A percentile compares a stretch with the other conserved stretches of the same genome.
phyloP scores from a whole-genome alignment of 2,113 vertebrate genomes.

The Xiphorhynchus elegans region DNA sequence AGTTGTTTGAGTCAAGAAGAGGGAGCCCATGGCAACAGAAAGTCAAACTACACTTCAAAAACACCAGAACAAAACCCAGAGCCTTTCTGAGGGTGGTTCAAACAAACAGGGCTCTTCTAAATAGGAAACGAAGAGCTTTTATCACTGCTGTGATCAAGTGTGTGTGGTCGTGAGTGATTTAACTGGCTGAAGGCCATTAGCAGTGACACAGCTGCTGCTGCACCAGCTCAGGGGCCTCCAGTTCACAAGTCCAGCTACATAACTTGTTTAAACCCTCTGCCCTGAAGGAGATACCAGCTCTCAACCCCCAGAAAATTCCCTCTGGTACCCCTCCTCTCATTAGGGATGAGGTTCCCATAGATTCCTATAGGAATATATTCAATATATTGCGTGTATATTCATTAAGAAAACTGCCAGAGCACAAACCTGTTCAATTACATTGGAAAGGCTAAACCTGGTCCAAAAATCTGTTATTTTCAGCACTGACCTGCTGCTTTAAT shows the following conservation, averaged over 20 bases:
- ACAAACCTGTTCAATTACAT: neutral
- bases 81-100: neutral
- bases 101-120: neutral
- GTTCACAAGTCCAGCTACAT: neutral
- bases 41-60: neutral
- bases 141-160: neutral
- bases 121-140: neutral
- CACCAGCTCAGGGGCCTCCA: neutral
- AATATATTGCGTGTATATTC: neutral
- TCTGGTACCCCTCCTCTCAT: neutral
- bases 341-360: neutral
- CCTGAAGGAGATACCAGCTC: neutral
- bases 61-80: neutral
- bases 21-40: neutral
- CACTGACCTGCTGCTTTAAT: neutral
- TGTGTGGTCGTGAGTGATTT: neutral
- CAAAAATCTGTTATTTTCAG: neutral
- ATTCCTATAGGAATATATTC: neutral
- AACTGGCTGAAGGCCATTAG: neutral
- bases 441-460: neutral
- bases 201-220: neutral
- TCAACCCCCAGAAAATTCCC: neutral
- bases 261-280: neutral
- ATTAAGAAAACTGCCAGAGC: neutral
- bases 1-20: neutral